Evolutionary conservation across 1,140 invertebrate genomes (phyloP), one percentile per base, ranked within the genome.

Genomic region (Pseudomyrmex dendroicus): DNA sequence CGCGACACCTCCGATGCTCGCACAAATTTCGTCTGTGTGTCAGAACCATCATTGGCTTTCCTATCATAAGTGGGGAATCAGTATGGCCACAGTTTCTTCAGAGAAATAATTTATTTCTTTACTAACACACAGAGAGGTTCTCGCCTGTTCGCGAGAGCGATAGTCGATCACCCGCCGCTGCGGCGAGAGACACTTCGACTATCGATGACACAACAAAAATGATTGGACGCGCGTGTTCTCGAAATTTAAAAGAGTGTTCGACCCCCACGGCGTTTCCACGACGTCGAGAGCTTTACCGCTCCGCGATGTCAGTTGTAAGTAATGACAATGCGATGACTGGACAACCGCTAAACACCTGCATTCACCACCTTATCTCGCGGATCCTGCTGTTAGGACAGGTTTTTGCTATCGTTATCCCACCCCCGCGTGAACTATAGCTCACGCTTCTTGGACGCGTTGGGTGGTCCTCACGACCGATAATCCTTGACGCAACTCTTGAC

Each of bases 261-360:
- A 83, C 83, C 80, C 82, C 73, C 83, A 72, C 48, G 56, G 83
- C 64, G 83, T 52, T 15, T 22, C 72, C 82, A 52, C 22, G 88
- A 84, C 82, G 77, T 62, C 54, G 70, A 62, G 52, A 84, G 72
- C 76, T 67, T 73, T 80, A 64, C 17, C 50, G 66, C 68, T 59
- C 73, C 70, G 73, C 63, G 74, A 84, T 89, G 89, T 89, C 86
- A 85, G 86, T 59, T 54, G 82, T 93, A 92, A 94, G 90, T 94
- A 93, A 94, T 94, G 93, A 94, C 92, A 85, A 86, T 82, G 84
- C 89, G 91, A 93, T 94, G 93, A 94, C 93, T 94, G 89, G 92
- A 59, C 85, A 59, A 54, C 59, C 68, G 83, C 89, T 91, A 93
- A 93, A 93, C 93, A 94, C 93, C 93, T 93, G 93, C 93, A 86